phyloP scores from a whole-genome alignment of 2,113 vertebrate genomes.

The rabbit (Oryctolagus cuniculus) region mOryCun1.1 NC_091440.1:80856501-80857000 shows the following conservation, averaged over 20 bases:
- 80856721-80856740: not conserved
- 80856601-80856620: not conserved
- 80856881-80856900: not conserved
- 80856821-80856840: not conserved
- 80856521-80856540: not conserved
- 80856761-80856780: not conserved
- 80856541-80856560: not conserved
- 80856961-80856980: not conserved
- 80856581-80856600: not conserved
- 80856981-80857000: not conserved
- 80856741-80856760: not conserved
- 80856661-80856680: not conserved
- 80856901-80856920: not conserved
- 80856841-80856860: slow-evolving; percentile 25
- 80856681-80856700: not conserved
- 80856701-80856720: not conserved
- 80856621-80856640: not conserved
- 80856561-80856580: not conserved
- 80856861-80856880: not conserved
- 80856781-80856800: not conserved
- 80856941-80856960: not conserved
- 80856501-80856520: not conserved
- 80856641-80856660: not conserved
- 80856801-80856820: not conserved
- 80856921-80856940: not conserved